Evolutionary conservation across 2,113 vertebrate species (phyloP).

Genomic region (Mohoua ochrocephala): DNA sequence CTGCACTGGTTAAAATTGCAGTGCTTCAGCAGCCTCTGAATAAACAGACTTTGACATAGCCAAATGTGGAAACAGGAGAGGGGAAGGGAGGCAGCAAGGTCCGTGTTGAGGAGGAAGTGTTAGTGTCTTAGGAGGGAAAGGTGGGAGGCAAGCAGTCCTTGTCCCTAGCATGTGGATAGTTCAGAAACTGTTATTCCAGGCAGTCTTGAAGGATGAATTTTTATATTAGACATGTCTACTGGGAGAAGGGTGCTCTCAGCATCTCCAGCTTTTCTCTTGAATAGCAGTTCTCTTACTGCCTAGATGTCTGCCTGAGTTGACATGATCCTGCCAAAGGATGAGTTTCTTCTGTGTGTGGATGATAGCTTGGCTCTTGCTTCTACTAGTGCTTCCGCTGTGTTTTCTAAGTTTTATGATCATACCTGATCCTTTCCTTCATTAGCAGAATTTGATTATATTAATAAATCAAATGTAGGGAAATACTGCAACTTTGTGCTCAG

Average conservation of each 20-base stretch:
- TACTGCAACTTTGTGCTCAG: neutral
- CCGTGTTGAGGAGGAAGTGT: neutral
- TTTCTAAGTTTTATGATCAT: neutral
- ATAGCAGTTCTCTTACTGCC: neutral
- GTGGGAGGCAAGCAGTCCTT: neutral
- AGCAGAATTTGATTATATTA: neutral
- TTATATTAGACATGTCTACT: neutral
- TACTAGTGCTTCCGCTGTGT: neutral
- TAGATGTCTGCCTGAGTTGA: neutral
- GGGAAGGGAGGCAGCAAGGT: neutral
- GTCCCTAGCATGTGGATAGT: neutral
- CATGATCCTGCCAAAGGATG: neutral
- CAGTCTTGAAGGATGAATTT: neutral
- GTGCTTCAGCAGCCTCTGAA: neutral
- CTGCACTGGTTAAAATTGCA: neutral
- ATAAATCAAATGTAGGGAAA: neutral
- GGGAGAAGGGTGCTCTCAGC: neutral
- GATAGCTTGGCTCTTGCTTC: neutral
- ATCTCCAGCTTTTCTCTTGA: neutral
- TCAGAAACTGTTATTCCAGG: neutral
- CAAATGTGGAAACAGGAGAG: slow-evolving; percentile 17
- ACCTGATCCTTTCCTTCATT: neutral
- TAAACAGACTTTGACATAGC: neutral
- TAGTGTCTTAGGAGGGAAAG: neutral
- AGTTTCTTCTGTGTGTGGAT: neutral